phyloP scores from a whole-genome alignment of 1,140 invertebrate species.

The Elymnias hypermnestra region DNA sequence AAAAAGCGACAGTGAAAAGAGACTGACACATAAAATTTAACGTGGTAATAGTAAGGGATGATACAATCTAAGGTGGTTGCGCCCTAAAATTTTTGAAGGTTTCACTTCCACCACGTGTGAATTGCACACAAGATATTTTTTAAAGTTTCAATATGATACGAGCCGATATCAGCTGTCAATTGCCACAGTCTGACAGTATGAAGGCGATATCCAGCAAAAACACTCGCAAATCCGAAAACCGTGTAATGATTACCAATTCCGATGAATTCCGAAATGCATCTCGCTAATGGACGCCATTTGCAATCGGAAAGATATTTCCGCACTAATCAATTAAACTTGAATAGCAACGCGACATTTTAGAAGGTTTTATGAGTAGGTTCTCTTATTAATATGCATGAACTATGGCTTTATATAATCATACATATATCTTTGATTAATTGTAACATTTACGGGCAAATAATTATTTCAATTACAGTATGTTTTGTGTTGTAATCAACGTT shows the following conservation, averaged over 20 bases:
- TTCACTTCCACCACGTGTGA: too few species aligned
- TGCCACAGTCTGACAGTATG: neutral
- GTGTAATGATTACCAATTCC: slow-evolving; percentile 47
- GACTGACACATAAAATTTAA: too few species aligned
- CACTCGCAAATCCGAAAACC: slow-evolving; percentile 32
- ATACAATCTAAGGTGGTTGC: too few species aligned
- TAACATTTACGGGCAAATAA: too few species aligned
- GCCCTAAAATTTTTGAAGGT: too few species aligned
- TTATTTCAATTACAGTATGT: too few species aligned
- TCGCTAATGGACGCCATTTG: slow-evolving; percentile 15
- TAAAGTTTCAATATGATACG: neutral
- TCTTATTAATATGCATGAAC: slow-evolving; percentile 14
- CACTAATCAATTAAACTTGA: slow-evolving; percentile 17
- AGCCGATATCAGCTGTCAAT: slow-evolving; percentile 3
- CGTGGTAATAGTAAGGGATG: too few species aligned
- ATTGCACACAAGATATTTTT: too few species aligned
- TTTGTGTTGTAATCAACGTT: too few species aligned
- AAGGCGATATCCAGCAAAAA: slow-evolving; percentile 12
- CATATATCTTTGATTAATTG: too few species aligned
- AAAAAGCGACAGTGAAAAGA: too few species aligned
- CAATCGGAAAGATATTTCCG: slow-evolving; percentile 12
- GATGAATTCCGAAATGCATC: slow-evolving; percentile 27
- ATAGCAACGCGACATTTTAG: slow-evolving; percentile 13
- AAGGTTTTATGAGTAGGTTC: slow-evolving; percentile 21
- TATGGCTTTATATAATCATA: too few species aligned